phyloP scores from a whole-genome alignment of 1,140 invertebrate genomes.

The Elymnias hypermnestra region DNA sequence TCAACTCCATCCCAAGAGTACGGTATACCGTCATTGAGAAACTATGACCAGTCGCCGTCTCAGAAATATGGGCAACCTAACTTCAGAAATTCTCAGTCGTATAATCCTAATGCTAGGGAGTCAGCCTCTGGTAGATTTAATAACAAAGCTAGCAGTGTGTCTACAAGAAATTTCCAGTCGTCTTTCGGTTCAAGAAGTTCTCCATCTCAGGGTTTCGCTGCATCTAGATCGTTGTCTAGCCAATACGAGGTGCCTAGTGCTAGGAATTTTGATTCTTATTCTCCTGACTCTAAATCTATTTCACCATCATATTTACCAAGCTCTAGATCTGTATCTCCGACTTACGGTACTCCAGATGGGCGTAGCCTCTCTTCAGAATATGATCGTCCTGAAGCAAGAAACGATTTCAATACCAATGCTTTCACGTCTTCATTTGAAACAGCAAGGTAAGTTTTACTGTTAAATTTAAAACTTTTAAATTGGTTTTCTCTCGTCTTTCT shows the following conservation, averaged over 20 bases:
- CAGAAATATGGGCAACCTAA: slow-evolving; percentile 34
- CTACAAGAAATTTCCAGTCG: slow-evolving; percentile 13
- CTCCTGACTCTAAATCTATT: slow-evolving; percentile 26
- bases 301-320: slow-evolving; percentile 33
- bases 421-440: slow-evolving; percentile 37
- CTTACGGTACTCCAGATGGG: slow-evolving; percentile 41
- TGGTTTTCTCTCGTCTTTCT: too few species aligned
- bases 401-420: slow-evolving; percentile 41
- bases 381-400: slow-evolving; percentile 33
- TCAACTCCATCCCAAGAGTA: slow-evolving; percentile 38
- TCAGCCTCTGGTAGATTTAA: slow-evolving; percentile 27
- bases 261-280: slow-evolving; percentile 35
- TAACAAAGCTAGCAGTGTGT: slow-evolving; percentile 11
- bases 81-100: slow-evolving; percentile 16
- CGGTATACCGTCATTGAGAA: slow-evolving; percentile 34
- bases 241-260: slow-evolving; percentile 36
- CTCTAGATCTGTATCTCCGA: slow-evolving; percentile 31
- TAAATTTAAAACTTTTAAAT: too few species aligned
- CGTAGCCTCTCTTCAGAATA: slow-evolving; percentile 42
- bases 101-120: slow-evolving; percentile 26
- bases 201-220: slow-evolving; percentile 24
- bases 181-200: slow-evolving; percentile 16
- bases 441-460: slow-evolving; percentile 33
- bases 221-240: slow-evolving; percentile 28
- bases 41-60: slow-evolving; percentile 28